These are phyloP conservation scores for Actinia equina DNA, from an alignment of 64 coral and sea anemone genomes.

Conservation along the genomic window DNA sequence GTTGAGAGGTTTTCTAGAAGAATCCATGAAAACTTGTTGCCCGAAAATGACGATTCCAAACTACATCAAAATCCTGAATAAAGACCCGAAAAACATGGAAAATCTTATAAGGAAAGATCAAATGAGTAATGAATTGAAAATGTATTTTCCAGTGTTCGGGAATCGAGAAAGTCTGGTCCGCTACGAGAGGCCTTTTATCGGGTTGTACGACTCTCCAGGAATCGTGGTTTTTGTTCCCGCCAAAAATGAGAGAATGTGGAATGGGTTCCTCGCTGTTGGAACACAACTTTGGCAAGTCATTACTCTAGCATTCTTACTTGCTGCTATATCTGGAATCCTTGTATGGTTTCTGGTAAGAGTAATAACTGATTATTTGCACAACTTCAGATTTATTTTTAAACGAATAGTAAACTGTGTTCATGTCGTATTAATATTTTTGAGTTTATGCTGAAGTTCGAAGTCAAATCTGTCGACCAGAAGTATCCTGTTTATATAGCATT, in stretches of 20 bases:
- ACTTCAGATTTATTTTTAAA: too few species aligned
- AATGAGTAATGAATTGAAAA: background rate
- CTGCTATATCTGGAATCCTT: background rate
- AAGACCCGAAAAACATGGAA: background rate
- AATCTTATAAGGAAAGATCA: background rate
- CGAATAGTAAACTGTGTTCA: too few species aligned
- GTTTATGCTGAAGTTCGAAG: too few species aligned
- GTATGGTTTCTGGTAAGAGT: slow-evolving; percentile 1
- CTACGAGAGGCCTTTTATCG: background rate
- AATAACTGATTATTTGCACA: too few species aligned
- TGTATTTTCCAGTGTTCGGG: slow-evolving; percentile 8
- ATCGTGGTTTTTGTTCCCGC: background rate
- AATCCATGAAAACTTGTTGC: background rate
- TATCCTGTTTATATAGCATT: too few species aligned
- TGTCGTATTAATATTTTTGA: too few species aligned
- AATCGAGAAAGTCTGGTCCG: background rate
- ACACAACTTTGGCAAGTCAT: background rate
- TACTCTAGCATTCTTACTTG: background rate
- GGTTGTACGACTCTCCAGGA: background rate
- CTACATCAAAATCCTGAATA: background rate
- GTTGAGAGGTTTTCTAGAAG: background rate
- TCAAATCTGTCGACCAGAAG: too few species aligned
- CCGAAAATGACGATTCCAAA: background rate
- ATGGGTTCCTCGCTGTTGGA: background rate
- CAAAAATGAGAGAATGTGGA: background rate